These are phyloP conservation scores for Geotria australis DNA, from an alignment of 2,797 vertebrate species.

Conservation along the genomic window DNA sequence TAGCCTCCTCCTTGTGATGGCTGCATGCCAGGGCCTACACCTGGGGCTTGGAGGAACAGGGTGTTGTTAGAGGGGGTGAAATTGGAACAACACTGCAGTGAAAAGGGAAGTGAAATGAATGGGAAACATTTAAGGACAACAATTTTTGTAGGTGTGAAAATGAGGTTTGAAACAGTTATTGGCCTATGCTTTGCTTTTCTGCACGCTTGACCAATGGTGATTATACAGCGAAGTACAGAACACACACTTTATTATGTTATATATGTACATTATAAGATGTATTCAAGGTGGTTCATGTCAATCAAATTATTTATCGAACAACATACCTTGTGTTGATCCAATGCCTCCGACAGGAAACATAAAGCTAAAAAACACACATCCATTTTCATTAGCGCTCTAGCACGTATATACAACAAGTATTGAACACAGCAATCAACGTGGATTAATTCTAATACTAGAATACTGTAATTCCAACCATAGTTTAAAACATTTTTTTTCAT, in stretches of 20 bases:
- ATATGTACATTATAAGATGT: not conserved
- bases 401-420: too few relatives aligned
- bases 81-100: too few relatives aligned
- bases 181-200: not conserved
- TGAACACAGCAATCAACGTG: too few relatives aligned
- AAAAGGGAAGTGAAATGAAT: too few relatives aligned
- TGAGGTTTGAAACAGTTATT: not conserved
- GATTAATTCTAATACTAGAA: too few relatives aligned
- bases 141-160: not conserved
- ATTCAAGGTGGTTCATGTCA: not conserved
- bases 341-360: constrained; percentile 67
- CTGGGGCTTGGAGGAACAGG: too few relatives aligned
- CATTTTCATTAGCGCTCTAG: not conserved
- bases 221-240: not conserved
- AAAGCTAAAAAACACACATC: constrained; percentile 22
- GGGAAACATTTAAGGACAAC: not conserved
- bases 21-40: too few relatives aligned
- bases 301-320: too few relatives aligned
- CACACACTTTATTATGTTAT: not conserved
- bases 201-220: not conserved
- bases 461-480: too few relatives aligned
- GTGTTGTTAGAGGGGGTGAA: too few relatives aligned
- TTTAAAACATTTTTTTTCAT: too few relatives aligned
- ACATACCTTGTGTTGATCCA: constrained; percentile 61
- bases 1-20: too few relatives aligned